phyloP scores from a whole-genome alignment of 2,797 vertebrate genomes.

The Steatocranus sp. region DNA sequence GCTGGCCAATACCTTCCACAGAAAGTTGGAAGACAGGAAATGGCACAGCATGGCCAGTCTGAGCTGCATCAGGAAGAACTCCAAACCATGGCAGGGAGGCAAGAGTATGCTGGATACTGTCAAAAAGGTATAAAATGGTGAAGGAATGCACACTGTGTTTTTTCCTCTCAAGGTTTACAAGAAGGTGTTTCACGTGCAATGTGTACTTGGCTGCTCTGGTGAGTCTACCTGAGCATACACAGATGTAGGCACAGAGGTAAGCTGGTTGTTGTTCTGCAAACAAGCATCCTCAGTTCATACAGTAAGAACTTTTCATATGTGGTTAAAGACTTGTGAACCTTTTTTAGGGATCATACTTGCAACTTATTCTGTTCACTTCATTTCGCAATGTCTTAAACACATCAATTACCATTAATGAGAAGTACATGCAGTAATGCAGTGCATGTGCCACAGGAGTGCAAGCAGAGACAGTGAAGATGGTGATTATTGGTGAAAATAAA shows the following conservation, averaged over 20 bases:
- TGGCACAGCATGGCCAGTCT: conserved; percentile 99
- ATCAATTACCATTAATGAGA: neutral
- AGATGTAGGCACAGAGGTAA: neutral
- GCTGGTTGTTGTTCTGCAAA: neutral
- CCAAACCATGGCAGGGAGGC: conserved; percentile 99
- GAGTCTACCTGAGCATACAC: neutral
- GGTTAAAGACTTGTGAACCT: neutral
- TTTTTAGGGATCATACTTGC: neutral
- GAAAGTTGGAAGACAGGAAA: conserved; percentile 96
- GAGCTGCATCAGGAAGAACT: conserved; percentile 95
- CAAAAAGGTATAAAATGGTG: conserved; percentile 83
- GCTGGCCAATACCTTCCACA: conserved; percentile 95
- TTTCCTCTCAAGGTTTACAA: neutral
- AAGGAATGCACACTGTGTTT: neutral
- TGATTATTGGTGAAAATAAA: neutral
- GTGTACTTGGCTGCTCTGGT: neutral
- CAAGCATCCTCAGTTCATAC: neutral
- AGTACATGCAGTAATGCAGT: neutral
- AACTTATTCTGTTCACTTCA: neutral
- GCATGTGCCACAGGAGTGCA: neutral
- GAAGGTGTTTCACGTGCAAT: neutral
- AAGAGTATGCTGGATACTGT: conserved; percentile 97
- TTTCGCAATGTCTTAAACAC: neutral
- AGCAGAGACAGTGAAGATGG: neutral
- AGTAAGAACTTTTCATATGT: neutral